These are phyloP conservation scores for Coendou prehensilis DNA, from an alignment of 2,797 vertebrate species.

Conservation along the genomic window DNA sequence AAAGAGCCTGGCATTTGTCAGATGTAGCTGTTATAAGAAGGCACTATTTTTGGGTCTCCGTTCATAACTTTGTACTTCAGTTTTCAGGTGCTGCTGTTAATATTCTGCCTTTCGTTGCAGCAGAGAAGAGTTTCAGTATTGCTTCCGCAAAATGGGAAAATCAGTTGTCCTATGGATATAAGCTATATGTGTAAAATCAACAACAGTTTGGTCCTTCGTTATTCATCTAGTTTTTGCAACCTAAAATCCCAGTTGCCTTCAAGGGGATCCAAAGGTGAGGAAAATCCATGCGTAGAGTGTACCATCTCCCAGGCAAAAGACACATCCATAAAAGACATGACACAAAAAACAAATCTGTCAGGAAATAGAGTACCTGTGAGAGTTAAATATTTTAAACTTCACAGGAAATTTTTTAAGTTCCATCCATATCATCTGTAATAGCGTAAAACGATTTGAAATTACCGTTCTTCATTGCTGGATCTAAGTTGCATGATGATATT, in stretches of 20 bases:
- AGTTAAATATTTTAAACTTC: not conserved
- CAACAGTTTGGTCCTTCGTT: not conserved
- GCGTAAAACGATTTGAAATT: not conserved
- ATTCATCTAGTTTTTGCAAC: not conserved
- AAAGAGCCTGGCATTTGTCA: slow-evolving; percentile 79
- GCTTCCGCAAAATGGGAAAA: slow-evolving; percentile 66
- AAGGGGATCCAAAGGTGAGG: not conserved
- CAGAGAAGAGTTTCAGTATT: slow-evolving; percentile 40
- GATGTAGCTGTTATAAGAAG: slow-evolving; percentile 71
- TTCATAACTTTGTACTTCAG: slow-evolving; percentile 67
- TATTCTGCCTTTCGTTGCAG: slow-evolving; percentile 70
- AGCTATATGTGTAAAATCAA: not conserved
- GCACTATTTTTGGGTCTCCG: slow-evolving; percentile 81
- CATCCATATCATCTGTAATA: not conserved
- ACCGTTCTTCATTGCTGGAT: not conserved
- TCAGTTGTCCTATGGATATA: not conserved
- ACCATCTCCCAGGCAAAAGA: not conserved
- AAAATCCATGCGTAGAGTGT: not conserved
- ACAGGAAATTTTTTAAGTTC: not conserved
- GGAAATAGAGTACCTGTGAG: not conserved
- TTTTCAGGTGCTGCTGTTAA: slow-evolving; percentile 67
- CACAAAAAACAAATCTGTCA: not conserved
- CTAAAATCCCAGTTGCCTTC: not conserved
- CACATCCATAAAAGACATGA: not conserved
- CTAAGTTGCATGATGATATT: not conserved